phyloP scores from a whole-genome alignment of 2,113 vertebrate species.

The Brienomyrus brachyistius region DNA sequence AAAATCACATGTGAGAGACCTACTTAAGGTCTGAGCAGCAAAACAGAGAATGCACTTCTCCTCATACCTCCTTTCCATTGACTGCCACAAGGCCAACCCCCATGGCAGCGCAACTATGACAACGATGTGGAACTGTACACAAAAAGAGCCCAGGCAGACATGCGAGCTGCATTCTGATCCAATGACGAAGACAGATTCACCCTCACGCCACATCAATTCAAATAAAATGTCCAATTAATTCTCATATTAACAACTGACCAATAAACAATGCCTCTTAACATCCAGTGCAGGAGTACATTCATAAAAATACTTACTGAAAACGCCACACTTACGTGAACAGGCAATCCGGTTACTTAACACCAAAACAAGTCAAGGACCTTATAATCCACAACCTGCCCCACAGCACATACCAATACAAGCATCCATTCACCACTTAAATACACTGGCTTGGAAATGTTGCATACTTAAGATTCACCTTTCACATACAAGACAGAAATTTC shows the following conservation, averaged over 20 bases:
- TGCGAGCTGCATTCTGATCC: not conserved
- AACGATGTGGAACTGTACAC: not conserved
- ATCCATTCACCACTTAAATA: not conserved
- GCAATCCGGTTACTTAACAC: not conserved
- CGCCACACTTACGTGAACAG: not conserved
- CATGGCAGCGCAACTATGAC: not conserved
- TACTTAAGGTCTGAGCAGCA: not conserved
- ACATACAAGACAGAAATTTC: not conserved
- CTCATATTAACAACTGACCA: not conserved
- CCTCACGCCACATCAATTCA: not conserved
- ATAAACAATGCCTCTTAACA: not conserved
- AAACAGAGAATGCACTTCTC: not conserved
- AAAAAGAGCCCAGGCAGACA: not conserved
- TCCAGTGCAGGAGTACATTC: not conserved
- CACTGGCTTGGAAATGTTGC: not conserved
- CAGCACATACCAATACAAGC: not conserved
- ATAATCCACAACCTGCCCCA: not conserved
- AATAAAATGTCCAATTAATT: not conserved
- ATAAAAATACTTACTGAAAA: not conserved
- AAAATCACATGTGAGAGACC: not conserved
- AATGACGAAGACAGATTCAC: not conserved
- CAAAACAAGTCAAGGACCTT: not conserved
- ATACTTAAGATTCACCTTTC: not conserved
- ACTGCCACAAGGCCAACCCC: not conserved
- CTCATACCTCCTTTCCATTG: not conserved